Conservation (phyloP, 2,797 vertebrate genomes). For the Darevskia nairensis region DNA sequence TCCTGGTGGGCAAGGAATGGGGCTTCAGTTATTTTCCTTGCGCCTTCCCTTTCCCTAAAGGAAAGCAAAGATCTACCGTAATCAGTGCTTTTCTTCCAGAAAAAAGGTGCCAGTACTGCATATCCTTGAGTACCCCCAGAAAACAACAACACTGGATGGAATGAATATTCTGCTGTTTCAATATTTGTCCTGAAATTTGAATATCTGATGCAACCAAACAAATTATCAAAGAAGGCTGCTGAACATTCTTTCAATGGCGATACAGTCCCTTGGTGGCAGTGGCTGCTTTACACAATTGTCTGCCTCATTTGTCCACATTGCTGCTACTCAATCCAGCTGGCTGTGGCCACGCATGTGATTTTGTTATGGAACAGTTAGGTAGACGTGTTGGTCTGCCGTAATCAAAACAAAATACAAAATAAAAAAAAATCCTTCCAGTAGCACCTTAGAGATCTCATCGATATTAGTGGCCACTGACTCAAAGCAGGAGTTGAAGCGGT, state of each 20-base stretch:
- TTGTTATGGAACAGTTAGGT: no score
- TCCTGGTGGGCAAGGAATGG: neutral
- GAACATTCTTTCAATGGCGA: neutral
- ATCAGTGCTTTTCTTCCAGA: no score
- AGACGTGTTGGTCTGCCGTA: no score
- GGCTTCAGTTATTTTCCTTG: neutral
- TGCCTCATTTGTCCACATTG: neutral
- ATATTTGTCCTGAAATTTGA: neutral
- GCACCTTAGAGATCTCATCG: slow-evolving; percentile 94
- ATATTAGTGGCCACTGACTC: slow-evolving; percentile 88
- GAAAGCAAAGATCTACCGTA: neutral
- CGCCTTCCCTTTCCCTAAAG: neutral
- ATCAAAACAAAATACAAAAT: no score
- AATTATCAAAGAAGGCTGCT: neutral
- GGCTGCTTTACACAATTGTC: neutral
- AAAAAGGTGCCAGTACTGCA: no score
- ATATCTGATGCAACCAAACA: neutral
- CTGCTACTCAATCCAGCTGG: neutral
- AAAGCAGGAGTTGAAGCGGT: slow-evolving; percentile 89
- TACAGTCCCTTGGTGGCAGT: no score
- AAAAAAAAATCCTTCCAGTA: no score
- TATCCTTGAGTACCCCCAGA: neutral
- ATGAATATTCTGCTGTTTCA: neutral
- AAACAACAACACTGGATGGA: no score
- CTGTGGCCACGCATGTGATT: neutral